Evolutionary conservation across 2,797 vertebrate species (phyloP), one percentile per base, ranked within the genome.

Genomic region (Choloepus didactylus): DNA sequence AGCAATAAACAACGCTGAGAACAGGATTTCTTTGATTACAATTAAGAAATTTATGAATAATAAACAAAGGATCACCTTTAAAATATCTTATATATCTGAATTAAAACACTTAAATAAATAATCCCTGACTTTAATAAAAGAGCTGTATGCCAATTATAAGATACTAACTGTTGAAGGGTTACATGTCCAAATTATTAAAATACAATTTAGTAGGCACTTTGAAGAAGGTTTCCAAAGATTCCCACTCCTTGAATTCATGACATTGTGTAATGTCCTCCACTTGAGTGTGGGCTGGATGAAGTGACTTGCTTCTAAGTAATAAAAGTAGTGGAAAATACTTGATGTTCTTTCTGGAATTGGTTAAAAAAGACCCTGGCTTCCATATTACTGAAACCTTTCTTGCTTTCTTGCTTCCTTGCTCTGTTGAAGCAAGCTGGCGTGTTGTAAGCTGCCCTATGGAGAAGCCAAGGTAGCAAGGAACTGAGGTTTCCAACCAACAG

Each of bases 1-100:
- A 81, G 84, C 46, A 44, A 77, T 54, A 82, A 94, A 79, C 38
- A 72, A 67, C 70, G 83, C 62, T 88, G 35, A 93, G 49, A 10
- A 59, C 31, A 77, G 15, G 10, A 15, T 79, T 91, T 85, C 46
- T 69, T 87, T 29, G 5, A 60, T 23, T n/a, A 46, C 77, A 89
- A 80, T 31, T 56, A 82, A 73, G 11, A 59, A 38, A 67, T 10
- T 83, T 31, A 72, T 14, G 19, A 67, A 77, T 66, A 62, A 46
- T 91, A 44, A 86, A 70, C 10, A 91, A 35, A 49, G 29, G 6
- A 67, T 31, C 49, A 3, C 21, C n/a, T 62, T 81, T 31, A 23
- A 49, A 81, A 66, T 75, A 27, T 44, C 23, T 6, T 70, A 16
- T 76, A 44, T 60, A 56, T 35, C 15, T 54, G 19, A 93, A 89